Percentiles rank a stretch among this genome's conserved stretches.
These are phyloP conservation scores for Pangasius mekongensis DNA, from an alignment of 2,797 vertebrate genomes.

Conservation along the genomic window DNA sequence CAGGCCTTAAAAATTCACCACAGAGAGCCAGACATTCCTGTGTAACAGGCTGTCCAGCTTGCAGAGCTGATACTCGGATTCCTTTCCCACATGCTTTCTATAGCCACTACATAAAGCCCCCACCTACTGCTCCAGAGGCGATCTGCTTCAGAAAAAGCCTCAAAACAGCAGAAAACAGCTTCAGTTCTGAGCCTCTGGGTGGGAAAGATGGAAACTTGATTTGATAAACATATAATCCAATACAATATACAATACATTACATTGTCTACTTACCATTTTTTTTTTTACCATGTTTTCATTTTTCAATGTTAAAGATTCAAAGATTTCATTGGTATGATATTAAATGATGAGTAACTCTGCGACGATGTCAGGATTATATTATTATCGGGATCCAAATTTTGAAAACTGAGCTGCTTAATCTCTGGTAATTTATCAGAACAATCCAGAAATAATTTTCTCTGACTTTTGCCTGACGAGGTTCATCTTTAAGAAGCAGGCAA, in stretches of 20 bases:
- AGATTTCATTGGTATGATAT: neutral
- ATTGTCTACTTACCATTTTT: neutral
- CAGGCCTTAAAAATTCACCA: slow-evolving; percentile 41
- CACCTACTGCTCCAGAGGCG: neutral
- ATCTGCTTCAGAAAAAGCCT: neutral
- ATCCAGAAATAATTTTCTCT: neutral
- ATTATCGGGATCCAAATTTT: neutral
- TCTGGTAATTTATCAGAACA: neutral
- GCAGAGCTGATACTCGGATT: slow-evolving; percentile 12
- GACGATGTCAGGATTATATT: too few species aligned
- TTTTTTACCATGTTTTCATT: neutral
- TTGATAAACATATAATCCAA: neutral
- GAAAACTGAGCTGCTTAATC: neutral
- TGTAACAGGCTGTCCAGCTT: slow-evolving; percentile 43
- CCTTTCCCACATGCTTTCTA: slow-evolving; percentile 33
- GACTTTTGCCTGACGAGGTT: neutral
- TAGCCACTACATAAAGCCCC: neutral
- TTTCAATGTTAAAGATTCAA: neutral
- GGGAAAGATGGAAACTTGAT: neutral
- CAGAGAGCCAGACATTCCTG: slow-evolving; percentile 54
- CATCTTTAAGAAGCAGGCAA: neutral
- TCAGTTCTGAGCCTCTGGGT: neutral
- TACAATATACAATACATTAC: too few species aligned
- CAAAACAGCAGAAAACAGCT: too few species aligned
- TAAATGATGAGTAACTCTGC: neutral